phyloP scores from a whole-genome alignment of 1,140 invertebrate species.

The Trichonephila inaurata region DNA sequence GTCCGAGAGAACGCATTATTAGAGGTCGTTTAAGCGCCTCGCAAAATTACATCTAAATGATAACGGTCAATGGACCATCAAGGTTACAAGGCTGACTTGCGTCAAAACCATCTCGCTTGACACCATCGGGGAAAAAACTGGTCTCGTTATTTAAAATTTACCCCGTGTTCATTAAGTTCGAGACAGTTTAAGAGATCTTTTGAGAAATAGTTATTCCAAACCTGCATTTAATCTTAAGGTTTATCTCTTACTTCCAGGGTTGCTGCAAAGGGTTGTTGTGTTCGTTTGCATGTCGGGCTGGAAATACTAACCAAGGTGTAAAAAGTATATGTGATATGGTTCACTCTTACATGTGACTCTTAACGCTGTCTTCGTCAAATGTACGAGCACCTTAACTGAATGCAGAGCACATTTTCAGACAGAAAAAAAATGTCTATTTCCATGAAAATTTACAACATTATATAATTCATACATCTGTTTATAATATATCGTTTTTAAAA shows the following conservation, averaged over 20 bases:
- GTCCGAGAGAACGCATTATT: not conserved
- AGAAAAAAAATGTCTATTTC: too few species aligned
- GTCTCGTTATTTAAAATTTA: constrained; percentile 14
- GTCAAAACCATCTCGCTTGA: not conserved
- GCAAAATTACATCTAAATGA: not conserved
- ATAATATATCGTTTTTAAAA: too few species aligned
- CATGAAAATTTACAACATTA: too few species aligned
- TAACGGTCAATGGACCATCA: not conserved
- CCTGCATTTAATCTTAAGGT: not conserved
- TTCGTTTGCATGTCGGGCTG: not conserved
- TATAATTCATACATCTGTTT: too few species aligned
- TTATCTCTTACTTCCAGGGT: not conserved
- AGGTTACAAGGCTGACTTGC: not conserved
- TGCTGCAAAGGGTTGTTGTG: not conserved
- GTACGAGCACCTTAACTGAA: too few species aligned
- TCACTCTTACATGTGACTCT: too few species aligned
- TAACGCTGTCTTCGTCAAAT: too few species aligned
- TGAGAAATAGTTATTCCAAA: not conserved
- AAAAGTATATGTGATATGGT: not conserved
- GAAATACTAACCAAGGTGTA: not conserved
- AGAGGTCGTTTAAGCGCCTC: not conserved
- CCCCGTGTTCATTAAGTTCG: not conserved
- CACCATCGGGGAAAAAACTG: not conserved
- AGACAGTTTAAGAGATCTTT: not conserved
- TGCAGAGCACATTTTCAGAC: too few species aligned